A percentile compares a stretch with the other conserved stretches of the same genome.
phyloP scores from a whole-genome alignment of 53 echinoderm and acorn worm species.

The Hippasteria phrygiana region DNA sequence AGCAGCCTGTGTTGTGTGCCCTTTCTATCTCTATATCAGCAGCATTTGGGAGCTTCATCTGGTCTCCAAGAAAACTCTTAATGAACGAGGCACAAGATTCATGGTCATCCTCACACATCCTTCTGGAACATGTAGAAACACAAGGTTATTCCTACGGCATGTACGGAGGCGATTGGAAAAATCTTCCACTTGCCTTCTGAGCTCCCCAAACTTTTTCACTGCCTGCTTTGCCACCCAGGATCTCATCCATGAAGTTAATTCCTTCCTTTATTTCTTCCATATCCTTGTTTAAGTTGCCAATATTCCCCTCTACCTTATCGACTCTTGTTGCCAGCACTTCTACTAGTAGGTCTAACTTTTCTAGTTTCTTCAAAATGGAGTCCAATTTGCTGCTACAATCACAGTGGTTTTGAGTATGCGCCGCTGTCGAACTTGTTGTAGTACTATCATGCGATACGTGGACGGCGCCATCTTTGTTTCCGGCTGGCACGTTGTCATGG shows the following conservation, averaged over 20 bases:
- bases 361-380: neutral
- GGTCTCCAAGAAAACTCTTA: slow-evolving; percentile 13
- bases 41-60: slow-evolving; percentile 1
- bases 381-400: slow-evolving; percentile 7
- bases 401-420: neutral
- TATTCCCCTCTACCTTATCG: slow-evolving; percentile 10
- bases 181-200: slow-evolving; percentile 9
- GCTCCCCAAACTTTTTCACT: slow-evolving; percentile 4
- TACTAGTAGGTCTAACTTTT: neutral
- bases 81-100: slow-evolving; percentile 32
- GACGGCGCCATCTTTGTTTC: slow-evolving; percentile 21
- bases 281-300: neutral
- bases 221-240: neutral
- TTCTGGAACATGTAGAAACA: slow-evolving; percentile 22
- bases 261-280: slow-evolving; percentile 5
- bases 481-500: neutral
- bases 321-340: neutral
- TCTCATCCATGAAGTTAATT: neutral
- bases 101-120: slow-evolving; percentile 31
- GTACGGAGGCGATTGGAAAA: neutral
- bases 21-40: slow-evolving; percentile 14
- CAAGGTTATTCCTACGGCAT: slow-evolving; percentile 29
- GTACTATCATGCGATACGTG: neutral
- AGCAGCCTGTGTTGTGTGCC: slow-evolving; percentile 19
- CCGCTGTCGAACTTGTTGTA: neutral